These are phyloP conservation scores for Odontamblyopus rebecca DNA, from an alignment of 2,797 vertebrate species.

Conservation along the genomic window DNA sequence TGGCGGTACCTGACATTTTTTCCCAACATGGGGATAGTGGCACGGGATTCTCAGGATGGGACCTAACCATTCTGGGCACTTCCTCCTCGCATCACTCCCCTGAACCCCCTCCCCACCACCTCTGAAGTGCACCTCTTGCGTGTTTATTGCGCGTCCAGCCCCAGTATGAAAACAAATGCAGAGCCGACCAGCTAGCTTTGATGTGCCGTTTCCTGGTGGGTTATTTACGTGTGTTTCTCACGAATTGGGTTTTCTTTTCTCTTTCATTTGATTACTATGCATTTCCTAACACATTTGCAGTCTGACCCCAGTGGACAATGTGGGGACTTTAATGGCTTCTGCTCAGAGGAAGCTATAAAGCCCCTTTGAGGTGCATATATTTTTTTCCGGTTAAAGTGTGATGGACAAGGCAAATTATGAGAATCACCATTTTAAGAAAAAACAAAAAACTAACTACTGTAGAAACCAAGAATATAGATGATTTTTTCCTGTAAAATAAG, in stretches of 20 bases:
- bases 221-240: constrained; percentile 89
- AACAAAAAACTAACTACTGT: no score
- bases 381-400: constrained; percentile 8
- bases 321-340: constrained; percentile 68
- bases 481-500: no score
- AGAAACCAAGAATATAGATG: no score
- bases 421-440: not conserved
- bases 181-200: constrained; percentile 82
- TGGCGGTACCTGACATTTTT: constrained; percentile 66
- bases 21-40: constrained; percentile 77
- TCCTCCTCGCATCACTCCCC: constrained; percentile 73
- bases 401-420: constrained; percentile 17
- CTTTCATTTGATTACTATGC: constrained; percentile 74
- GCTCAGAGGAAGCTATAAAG: constrained; percentile 79
- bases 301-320: constrained; percentile 66
- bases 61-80: constrained; percentile 84
- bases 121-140: constrained; percentile 78
- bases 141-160: constrained; percentile 83
- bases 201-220: constrained; percentile 89
- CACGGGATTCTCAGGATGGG: constrained; percentile 82
- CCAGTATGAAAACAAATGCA: constrained; percentile 89
- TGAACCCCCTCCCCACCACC: constrained; percentile 29
- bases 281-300: constrained; percentile 75
- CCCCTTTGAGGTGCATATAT: constrained; percentile 63
- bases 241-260: constrained; percentile 67